These are phyloP conservation scores for Xiphorhynchus erythropygius DNA, from an alignment of 2,797 vertebrate genomes.

Conservation along the genomic window DNA sequence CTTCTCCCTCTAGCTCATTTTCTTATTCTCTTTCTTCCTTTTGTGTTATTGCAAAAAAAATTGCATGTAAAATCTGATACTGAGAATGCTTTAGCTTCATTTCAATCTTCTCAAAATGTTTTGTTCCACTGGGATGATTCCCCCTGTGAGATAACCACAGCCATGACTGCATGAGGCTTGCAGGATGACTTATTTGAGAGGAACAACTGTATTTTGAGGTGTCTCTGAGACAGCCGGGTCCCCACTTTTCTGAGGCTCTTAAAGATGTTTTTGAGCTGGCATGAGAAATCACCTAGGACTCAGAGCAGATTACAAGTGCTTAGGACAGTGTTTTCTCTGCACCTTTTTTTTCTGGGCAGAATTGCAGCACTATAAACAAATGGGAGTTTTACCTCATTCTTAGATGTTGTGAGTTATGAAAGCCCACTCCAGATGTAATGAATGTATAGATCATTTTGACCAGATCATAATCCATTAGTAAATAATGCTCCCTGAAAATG, in stretches of 20 bases:
- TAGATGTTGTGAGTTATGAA: slow-evolving; percentile 41
- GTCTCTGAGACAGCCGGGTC: not conserved
- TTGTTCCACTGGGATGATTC: slow-evolving; percentile 2
- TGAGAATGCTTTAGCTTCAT: slow-evolving; percentile 18
- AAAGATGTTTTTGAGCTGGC: not conserved
- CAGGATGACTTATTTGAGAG: not conserved
- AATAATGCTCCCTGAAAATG: slow-evolving; percentile 1
- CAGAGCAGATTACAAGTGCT: not conserved
- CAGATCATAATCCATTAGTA: slow-evolving; percentile 55
- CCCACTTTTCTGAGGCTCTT: not conserved
- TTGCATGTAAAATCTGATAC: not conserved
- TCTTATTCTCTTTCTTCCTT: slow-evolving; percentile 37
- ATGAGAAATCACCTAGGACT: slow-evolving; percentile 25
- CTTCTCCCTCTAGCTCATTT: slow-evolving; percentile 41
- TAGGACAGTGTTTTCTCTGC: slow-evolving; percentile 43
- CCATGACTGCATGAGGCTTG: not conserved
- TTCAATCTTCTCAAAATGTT: slow-evolving; percentile 22
- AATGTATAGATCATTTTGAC: slow-evolving; percentile 64
- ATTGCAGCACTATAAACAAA: slow-evolving; percentile 40
- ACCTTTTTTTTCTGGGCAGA: slow-evolving; percentile 23
- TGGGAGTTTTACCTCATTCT: slow-evolving; percentile 39
- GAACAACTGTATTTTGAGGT: not conserved
- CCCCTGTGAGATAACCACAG: not conserved
- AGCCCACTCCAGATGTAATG: slow-evolving; percentile 30
- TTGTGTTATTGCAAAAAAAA: slow-evolving; percentile 3